Percentiles rank a stretch among this genome's conserved stretches.
Evolutionary conservation across 2,797 vertebrate genomes (phyloP).

Genomic region (Xiphophorus birchmanni): DNA sequence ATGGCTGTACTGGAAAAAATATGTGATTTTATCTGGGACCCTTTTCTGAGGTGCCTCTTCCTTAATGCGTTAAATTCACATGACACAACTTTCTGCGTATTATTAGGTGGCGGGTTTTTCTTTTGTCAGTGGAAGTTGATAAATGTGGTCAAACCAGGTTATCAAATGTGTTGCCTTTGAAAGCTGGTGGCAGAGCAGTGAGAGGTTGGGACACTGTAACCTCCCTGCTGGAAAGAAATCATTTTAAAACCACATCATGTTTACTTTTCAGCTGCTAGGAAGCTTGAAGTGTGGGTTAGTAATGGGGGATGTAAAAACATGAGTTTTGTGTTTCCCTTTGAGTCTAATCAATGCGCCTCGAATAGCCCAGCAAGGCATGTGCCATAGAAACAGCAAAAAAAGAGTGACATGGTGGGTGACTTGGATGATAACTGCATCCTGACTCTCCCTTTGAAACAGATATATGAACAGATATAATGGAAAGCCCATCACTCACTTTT

Average conservation of each 20-base stretch:
- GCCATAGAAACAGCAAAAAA: conserved; percentile 3
- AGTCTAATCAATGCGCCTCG: conserved; percentile 24
- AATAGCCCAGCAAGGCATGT: conserved; percentile 10
- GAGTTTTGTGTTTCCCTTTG: conserved; percentile 35
- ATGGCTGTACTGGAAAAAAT: not conserved
- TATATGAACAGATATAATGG: conserved; percentile 38
- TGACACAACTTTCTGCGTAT: not conserved
- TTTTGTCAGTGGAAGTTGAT: conserved; percentile 18
- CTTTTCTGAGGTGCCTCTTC: conserved; percentile 6
- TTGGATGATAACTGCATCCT: conserved; percentile 13
- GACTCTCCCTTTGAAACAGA: conserved; percentile 35
- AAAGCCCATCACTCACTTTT: conserved; percentile 7
- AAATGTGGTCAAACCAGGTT: conserved; percentile 30
- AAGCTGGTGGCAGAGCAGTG: conserved; percentile 22
- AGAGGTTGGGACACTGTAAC: conserved; percentile 26
- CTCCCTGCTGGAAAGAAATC: conserved; percentile 39
- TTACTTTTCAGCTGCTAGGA: conserved; percentile 38
- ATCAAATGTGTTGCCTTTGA: conserved; percentile 23
- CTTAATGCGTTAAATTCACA: conserved; percentile 2
- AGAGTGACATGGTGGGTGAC: not conserved
- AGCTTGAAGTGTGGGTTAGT: conserved; percentile 36
- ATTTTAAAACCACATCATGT: conserved; percentile 47
- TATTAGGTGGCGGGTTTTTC: conserved; percentile 12
- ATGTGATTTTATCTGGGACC: not conserved
- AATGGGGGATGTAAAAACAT: conserved; percentile 49